Base-by-base conservation (phyloP, 2,797 vertebrate species). In the Pantherophis vulpinus region DNA sequence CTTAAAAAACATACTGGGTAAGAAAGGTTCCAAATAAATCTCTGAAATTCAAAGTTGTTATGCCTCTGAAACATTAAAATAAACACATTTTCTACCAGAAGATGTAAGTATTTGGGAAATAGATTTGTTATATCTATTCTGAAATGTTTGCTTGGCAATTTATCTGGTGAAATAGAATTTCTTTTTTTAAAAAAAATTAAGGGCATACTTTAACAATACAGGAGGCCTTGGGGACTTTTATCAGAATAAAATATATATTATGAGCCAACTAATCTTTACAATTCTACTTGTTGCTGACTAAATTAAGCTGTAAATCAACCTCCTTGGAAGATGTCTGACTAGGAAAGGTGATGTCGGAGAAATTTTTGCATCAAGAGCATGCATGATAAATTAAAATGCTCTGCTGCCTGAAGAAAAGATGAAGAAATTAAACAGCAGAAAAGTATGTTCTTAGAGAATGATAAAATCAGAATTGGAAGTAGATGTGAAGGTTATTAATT, bases 361-460 rank as follows among this genome's bases (percentile, higher is more conserved):
- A 92, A 97, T 97, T 97, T 97, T 94, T 90, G 90, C 94, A 95
- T 93, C 94, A 95, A 93, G 90, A 96, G 96, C 95, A 94, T 95
- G 89, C 86, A 88, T 29, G 1, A 92, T 86, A 95, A 95, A 96
- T 93, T 95, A 96, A 97, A 96, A 94, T 91, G n/a, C 70, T 95
- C 87, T 32, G 94, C 61, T 96, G 94, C 90, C 91, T 4, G 93
- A 90, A 95, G 87, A 91, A 92, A 87, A 89, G 5, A 89, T 89
- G 55, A 94, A 94, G 58, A 58, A 90, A 90, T 55, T 93, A 94
- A 29, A 91, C 1, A 9, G 91, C 94, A 91, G 0, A 0, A 18
- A 18, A 87, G 92, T 25, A 42, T 83, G 5, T 55, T 83, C 42
- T 60, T 54, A 16, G 59, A 32, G 86, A 55, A 66, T 32, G 29